Percentiles rank a stretch among this genome's conserved stretches.
Evolutionary conservation across 2,797 vertebrate species (phyloP).

Genomic region (Notamacropus eugenii): DNA sequence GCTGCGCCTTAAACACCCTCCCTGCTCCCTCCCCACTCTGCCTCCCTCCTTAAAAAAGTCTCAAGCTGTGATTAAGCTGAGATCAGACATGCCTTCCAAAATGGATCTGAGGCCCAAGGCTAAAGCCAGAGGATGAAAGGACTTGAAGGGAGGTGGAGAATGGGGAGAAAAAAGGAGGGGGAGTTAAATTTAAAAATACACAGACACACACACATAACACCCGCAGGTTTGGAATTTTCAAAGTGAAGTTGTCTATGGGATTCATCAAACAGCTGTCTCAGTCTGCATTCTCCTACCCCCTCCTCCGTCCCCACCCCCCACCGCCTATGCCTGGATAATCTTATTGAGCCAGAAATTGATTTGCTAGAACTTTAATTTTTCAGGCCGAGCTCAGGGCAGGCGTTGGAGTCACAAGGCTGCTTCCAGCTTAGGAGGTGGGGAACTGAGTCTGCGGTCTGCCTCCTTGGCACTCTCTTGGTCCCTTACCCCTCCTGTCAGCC

Average conservation of each 20-base stretch:
- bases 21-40: not conserved
- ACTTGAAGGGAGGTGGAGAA: not conserved
- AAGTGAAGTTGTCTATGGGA: not conserved
- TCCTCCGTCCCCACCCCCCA: too few species aligned
- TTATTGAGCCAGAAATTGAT: not conserved
- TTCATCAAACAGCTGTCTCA: not conserved
- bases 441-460: rapidly evolving
- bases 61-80: not conserved
- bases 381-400: not conserved
- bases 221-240: not conserved
- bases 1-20: not conserved
- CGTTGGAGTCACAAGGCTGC: not conserved
- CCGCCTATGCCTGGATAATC: not conserved
- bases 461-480: not conserved
- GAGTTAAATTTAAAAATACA: not conserved
- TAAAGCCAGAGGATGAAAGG: not conserved
- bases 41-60: not conserved
- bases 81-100: not conserved
- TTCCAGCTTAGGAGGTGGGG: not conserved
- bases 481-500: not conserved
- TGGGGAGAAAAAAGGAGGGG: not conserved
- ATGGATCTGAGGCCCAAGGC: not conserved
- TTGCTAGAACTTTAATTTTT: constrained; percentile 12
- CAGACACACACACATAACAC: not conserved
- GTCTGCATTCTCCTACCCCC: not conserved